Evolutionary conservation across 2,797 vertebrate species (phyloP).

Genomic region (Micromesistius poutassou): DNA sequence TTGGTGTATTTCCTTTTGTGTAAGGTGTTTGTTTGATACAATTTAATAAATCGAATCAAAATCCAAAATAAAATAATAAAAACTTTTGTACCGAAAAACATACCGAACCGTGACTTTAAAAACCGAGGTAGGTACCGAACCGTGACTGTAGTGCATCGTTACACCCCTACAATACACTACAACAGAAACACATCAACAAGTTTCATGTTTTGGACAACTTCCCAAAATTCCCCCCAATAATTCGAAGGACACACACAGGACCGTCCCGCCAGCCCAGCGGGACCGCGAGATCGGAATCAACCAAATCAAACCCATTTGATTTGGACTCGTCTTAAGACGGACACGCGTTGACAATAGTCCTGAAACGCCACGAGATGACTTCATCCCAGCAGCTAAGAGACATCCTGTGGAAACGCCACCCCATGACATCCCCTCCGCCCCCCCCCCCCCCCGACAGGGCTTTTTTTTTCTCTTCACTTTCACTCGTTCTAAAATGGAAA

Average conservation of each 20-base stretch:
- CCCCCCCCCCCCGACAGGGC: not conserved
- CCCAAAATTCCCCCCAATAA: not conserved
- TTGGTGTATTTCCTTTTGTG: too few relatives aligned
- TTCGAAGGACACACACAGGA: not conserved
- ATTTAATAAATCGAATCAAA: too few relatives aligned
- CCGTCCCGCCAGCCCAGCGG: not conserved
- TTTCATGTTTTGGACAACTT: not conserved
- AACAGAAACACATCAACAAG: not conserved
- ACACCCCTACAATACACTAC: not conserved
- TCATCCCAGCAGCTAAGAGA: constrained; percentile 30
- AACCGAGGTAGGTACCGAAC: too few relatives aligned
- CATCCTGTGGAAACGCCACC: constrained; percentile 42
- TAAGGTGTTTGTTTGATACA: too few relatives aligned
- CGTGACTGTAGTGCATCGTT: too few relatives aligned
- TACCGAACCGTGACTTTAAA: too few relatives aligned
- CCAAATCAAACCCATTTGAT: not conserved
- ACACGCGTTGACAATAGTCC: constrained; percentile 37
- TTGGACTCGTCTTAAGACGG: not conserved
- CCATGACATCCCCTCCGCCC: constrained; percentile 39
- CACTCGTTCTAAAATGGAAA: constrained; percentile 63
- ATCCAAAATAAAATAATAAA: too few relatives aligned
- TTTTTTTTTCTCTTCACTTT: constrained; percentile 42
- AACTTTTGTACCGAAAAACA: too few relatives aligned
- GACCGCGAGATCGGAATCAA: not conserved
- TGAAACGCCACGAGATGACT: constrained; percentile 42